Conservation (phyloP, 2,797 vertebrate genomes). For the Hippocampus kuda region DNA sequence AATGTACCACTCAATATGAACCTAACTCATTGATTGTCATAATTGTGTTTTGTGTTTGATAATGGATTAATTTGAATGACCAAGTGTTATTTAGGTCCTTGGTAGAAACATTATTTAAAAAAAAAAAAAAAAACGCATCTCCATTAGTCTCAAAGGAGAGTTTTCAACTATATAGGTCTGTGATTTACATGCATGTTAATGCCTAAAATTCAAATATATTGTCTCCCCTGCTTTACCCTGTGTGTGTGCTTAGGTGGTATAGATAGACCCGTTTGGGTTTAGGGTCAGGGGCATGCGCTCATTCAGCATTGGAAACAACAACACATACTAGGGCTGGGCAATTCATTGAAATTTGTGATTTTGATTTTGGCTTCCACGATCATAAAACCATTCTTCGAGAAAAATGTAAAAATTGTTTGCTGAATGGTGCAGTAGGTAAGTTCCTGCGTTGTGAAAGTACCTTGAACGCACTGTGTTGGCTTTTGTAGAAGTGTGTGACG, state of each 20-base stretch:
- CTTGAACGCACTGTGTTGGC: too few species aligned
- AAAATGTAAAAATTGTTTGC: too few species aligned
- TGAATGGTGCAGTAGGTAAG: too few species aligned
- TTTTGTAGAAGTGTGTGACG: too few species aligned
- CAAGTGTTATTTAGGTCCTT: background rate
- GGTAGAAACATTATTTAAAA: too few species aligned
- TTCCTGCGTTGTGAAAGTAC: too few species aligned
- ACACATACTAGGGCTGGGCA: background rate
- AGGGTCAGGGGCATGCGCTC: slow-evolving; percentile 44
- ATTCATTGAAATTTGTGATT: background rate
- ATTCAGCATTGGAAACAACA: slow-evolving; percentile 11
- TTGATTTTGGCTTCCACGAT: background rate
- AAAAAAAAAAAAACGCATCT: background rate
- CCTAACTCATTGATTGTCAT: background rate
- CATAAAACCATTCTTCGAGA: too few species aligned
- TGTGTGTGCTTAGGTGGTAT: slow-evolving; percentile 39
- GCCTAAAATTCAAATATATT: slow-evolving; percentile 49
- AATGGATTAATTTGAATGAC: background rate
- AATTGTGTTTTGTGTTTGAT: background rate
- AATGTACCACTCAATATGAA: background rate
- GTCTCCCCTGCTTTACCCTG: slow-evolving; percentile 26
- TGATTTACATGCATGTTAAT: slow-evolving; percentile 21
- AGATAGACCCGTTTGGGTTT: slow-evolving; percentile 30
- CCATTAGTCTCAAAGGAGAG: slow-evolving; percentile 16
- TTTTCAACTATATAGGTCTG: slow-evolving; percentile 45